phyloP scores from a whole-genome alignment of 2,888 invertebrate species.

The Nipponacmea schrenckii region DNA sequence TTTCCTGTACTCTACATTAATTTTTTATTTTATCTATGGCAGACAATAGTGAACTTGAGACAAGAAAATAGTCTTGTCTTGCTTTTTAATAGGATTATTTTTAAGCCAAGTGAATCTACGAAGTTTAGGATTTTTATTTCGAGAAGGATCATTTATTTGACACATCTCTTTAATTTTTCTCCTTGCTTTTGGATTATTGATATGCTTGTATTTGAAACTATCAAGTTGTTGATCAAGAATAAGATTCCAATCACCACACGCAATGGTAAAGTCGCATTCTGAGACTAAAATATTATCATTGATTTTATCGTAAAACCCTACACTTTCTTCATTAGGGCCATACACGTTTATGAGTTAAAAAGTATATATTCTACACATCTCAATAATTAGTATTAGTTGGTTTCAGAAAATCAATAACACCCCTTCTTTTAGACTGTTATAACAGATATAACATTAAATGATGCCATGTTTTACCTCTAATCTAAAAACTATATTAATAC shows the following conservation, averaged over 20 bases:
- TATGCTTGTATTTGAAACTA: constrained; percentile 11
- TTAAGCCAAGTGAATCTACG: constrained; percentile 13
- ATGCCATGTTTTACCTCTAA: too few species aligned
- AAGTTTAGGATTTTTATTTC: background rate
- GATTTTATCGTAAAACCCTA: constrained; percentile 17
- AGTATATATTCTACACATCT: too few species aligned
- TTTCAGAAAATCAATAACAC: too few species aligned
- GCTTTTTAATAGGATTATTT: constrained; percentile 15
- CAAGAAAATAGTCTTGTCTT: constrained; percentile 17
- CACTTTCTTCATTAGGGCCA: constrained; percentile 19
- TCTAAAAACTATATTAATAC: too few species aligned
- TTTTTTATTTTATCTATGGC: too few species aligned
- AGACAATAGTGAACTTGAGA: too few species aligned
- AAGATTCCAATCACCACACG: constrained; percentile 21
- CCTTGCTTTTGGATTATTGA: constrained; percentile 19
- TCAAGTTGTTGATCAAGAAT: constrained; percentile 6
- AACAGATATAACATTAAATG: too few species aligned
- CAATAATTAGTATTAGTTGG: too few species aligned
- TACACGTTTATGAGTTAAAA: constrained; percentile 20
- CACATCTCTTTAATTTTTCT: constrained; percentile 9
- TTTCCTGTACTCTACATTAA: too few species aligned
- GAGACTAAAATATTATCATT: background rate
- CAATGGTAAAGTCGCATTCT: constrained; percentile 8
- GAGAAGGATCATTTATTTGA: constrained; percentile 13
- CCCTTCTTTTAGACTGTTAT: too few species aligned